These are phyloP conservation scores for Camponotus vicinus DNA, from an alignment of 1,140 invertebrate genomes.

Conservation along the genomic window DNA sequence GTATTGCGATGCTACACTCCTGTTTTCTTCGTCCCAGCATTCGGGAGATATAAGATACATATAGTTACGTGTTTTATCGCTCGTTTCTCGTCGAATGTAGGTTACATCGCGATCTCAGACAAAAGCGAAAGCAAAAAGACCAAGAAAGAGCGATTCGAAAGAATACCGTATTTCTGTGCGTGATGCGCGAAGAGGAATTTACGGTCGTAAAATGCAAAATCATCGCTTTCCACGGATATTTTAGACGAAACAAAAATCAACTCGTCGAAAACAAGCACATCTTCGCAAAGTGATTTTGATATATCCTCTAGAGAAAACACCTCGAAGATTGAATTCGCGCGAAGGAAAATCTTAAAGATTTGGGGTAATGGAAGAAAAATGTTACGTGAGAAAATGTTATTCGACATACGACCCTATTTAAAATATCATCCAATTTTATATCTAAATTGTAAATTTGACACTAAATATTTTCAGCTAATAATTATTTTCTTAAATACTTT, in stretches of 20 bases:
- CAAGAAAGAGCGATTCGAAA: background rate
- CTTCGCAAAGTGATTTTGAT: background rate
- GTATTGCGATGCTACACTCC: background rate
- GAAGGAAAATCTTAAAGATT: slow-evolving; percentile 10
- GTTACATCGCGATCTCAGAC: slow-evolving; percentile 41
- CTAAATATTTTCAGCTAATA: no score
- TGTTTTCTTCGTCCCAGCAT: background rate
- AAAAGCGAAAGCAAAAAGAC: slow-evolving; percentile 45
- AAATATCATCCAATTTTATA: background rate
- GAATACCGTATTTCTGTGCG: slow-evolving; percentile 21
- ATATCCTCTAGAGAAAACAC: background rate
- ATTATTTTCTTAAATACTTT: no score
- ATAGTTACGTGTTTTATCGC: slow-evolving; percentile 34
- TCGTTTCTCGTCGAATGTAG: slow-evolving; percentile 41
- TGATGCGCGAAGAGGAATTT: slow-evolving; percentile 30
- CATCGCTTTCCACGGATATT: slow-evolving; percentile 22
- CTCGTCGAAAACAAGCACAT: slow-evolving; percentile 49
- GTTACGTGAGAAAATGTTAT: background rate
- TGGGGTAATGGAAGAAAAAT: background rate
- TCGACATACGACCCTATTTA: background rate
- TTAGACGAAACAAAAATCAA: slow-evolving; percentile 45
- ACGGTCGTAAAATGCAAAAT: slow-evolving; percentile 51
- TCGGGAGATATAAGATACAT: slow-evolving; percentile 23
- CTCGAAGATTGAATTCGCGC: background rate
- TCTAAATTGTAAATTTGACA: no score